A percentile compares a stretch with the other conserved stretches of the same genome.
These are phyloP conservation scores for Pegea sp. DNA, from an alignment of 23 tunicate genomes.

Conservation along the genomic window DNA sequence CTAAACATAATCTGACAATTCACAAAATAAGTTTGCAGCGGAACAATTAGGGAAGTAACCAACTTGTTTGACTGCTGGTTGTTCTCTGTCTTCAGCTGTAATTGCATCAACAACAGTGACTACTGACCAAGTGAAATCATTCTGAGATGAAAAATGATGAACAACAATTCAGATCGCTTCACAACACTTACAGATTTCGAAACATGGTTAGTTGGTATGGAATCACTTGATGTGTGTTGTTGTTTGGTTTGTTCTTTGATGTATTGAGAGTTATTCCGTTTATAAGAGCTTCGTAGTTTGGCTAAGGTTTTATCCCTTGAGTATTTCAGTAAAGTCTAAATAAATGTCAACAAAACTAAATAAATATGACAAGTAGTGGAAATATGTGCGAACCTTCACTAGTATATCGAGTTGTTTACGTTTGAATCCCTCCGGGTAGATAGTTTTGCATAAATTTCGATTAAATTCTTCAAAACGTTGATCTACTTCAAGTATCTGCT, in stretches of 20 bases:
- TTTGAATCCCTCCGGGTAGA: conserved; percentile 68
- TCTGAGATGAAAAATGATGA: conserved; percentile 1
- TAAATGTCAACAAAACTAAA: not conserved
- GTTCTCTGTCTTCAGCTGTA: conserved; percentile 16
- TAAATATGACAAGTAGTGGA: not conserved
- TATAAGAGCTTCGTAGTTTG: conserved; percentile 28
- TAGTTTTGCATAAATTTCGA: conserved; percentile 12
- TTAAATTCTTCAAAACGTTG: conserved; percentile 28
- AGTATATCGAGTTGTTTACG: conserved; percentile 78
- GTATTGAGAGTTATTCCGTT: conserved; percentile 14
- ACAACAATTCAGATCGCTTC: not conserved
- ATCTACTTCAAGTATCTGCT: conserved; percentile 18
- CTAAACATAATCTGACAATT: not conserved
- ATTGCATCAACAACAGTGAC: conserved; percentile 19
- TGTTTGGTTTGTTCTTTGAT: conserved; percentile 11
- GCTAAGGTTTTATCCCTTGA: conserved; percentile 48
- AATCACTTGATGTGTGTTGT: conserved; percentile 13
- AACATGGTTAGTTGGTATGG: conserved; percentile 10
- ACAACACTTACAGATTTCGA: conserved; percentile 3
- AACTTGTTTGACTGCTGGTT: conserved; percentile 4
- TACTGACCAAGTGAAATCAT: conserved; percentile 18
- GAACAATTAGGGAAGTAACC: conserved; percentile 3
- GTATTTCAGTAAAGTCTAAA: conserved; percentile 68
- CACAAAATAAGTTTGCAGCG: not conserved
- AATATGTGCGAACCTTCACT: conserved; percentile 36